Conservation (phyloP, 37 sponge, comb jelly and placozoan species). For the Crambe crambe region DNA sequence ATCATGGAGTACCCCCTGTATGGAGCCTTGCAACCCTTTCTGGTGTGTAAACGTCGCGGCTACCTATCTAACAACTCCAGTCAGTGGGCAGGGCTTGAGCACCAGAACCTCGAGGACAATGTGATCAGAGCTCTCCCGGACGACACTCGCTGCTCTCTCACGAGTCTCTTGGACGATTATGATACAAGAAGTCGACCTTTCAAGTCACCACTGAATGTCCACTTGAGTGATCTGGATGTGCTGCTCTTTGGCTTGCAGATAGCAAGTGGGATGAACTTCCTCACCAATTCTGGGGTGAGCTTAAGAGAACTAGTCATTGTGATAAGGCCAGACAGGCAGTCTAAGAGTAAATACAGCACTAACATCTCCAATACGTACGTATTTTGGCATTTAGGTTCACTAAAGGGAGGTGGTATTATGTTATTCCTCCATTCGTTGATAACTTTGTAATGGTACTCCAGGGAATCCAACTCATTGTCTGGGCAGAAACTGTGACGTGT, state of each 20-base stretch:
- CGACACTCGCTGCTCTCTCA: neutral
- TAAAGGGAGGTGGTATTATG: no score
- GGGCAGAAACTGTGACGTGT: no score
- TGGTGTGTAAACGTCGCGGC: slow-evolving; percentile 24
- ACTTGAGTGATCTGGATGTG: neutral
- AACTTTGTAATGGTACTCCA: no score
- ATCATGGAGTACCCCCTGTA: slow-evolving; percentile 36
- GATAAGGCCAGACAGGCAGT: no score
- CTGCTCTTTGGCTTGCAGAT: neutral
- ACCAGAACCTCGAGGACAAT: neutral
- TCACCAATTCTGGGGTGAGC: neutral
- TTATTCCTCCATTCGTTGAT: no score
- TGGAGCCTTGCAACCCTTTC: slow-evolving; percentile 31
- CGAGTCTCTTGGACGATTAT: neutral
- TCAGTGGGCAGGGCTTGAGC: slow-evolving; percentile 7
- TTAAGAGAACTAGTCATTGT: no score
- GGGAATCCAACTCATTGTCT: neutral
- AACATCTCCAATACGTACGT: no score
- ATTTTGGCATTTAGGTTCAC: no score
- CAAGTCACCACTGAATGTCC: neutral
- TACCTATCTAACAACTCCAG: slow-evolving; percentile 1
- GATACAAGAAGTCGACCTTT: neutral
- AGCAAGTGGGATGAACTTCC: neutral
- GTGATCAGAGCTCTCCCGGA: neutral
- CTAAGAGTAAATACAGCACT: no score